These are phyloP conservation scores for Ceryle rudis DNA, from an alignment of 2,797 vertebrate genomes.

Conservation along the genomic window DNA sequence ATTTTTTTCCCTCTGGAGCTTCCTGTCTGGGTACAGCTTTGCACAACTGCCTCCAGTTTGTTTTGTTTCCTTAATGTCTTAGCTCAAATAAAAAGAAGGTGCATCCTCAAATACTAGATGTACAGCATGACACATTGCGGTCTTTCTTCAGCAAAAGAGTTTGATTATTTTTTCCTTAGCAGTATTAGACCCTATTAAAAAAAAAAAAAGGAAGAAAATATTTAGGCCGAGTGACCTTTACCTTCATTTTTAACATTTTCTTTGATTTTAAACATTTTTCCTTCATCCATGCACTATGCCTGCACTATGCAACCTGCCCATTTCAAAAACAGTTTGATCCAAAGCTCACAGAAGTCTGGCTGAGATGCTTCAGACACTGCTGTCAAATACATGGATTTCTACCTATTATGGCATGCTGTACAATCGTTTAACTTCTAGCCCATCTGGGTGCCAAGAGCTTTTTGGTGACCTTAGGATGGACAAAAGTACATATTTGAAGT, in stretches of 20 bases:
- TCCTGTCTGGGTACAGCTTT: neutral
- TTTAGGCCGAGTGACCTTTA: neutral
- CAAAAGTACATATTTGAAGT: neutral
- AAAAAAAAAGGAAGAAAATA: neutral
- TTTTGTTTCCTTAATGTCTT: constrained; percentile 16
- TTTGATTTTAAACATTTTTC: neutral
- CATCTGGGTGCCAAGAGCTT: neutral
- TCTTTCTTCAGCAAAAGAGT: neutral
- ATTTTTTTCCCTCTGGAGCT: neutral
- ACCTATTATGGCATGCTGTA: neutral
- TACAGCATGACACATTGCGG: neutral
- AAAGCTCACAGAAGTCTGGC: neutral
- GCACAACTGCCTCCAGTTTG: neutral
- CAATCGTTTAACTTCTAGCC: neutral
- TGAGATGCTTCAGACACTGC: neutral
- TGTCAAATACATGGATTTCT: neutral
- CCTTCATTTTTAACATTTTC: neutral
- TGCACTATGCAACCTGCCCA: neutral
- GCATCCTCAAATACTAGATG: neutral
- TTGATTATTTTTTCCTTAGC: neutral
- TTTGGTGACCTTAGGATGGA: neutral
- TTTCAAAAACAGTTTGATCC: neutral
- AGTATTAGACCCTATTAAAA: neutral
- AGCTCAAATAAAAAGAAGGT: constrained; percentile 26
- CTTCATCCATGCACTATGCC: neutral